These are phyloP conservation scores for Arctia plantaginis DNA, from an alignment of 2,888 invertebrate species.

Conservation along the genomic window DNA sequence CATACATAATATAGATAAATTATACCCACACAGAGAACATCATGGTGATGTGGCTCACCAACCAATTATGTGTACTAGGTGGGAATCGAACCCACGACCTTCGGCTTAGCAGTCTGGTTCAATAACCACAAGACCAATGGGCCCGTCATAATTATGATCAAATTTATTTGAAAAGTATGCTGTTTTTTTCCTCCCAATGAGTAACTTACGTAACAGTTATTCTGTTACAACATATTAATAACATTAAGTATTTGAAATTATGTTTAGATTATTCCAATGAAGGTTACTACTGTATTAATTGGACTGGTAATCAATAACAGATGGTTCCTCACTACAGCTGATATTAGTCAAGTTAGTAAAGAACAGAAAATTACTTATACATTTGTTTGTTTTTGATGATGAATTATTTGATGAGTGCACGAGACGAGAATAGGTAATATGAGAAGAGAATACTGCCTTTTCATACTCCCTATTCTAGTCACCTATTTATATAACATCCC, in stretches of 20 bases:
- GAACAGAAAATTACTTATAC: background rate
- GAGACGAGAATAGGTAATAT: no score
- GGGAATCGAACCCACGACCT: no score
- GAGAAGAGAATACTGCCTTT: no score
- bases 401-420: background rate
- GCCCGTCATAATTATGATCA: background rate
- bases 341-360: background rate
- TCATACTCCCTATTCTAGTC: no score
- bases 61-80: no score
- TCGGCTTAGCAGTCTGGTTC: no score
- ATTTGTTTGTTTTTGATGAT: background rate
- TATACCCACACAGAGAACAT: no score
- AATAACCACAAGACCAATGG: no score
- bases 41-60: no score
- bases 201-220: constrained; percentile 33
- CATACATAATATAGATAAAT: no score
- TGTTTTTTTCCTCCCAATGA: constrained; percentile 38
- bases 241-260: constrained; percentile 7
- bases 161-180: constrained; percentile 39
- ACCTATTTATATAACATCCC: no score
- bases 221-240: constrained; percentile 38
- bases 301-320: background rate
- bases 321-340: background rate
- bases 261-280: background rate
- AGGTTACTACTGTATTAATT: background rate